Percentiles rank a stretch among this genome's conserved stretches.
These are phyloP conservation scores for Platorchestia sp. DNA, from an alignment of 1,140 invertebrate genomes.

Conservation along the genomic window DNA sequence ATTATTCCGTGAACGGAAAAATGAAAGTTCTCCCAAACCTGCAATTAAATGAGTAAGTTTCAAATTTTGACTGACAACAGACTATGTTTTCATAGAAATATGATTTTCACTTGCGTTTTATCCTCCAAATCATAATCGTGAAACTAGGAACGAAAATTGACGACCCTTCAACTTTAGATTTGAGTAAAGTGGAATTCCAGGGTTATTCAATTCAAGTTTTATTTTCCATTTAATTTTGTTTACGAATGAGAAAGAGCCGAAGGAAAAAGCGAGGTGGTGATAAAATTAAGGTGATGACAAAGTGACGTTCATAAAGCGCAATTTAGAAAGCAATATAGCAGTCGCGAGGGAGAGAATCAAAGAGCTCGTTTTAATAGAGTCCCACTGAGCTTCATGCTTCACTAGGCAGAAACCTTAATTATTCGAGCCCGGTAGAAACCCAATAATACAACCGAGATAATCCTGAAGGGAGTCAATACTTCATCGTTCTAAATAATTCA, in stretches of 20 bases:
- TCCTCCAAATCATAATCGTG: no score
- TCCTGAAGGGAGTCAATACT: background rate
- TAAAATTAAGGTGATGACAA: background rate
- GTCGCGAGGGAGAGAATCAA: background rate
- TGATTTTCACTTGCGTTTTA: no score
- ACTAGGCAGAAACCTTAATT: background rate
- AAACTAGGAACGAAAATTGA: no score
- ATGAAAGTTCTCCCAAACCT: no score
- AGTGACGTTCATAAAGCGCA: background rate
- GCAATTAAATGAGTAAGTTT: no score
- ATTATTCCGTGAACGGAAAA: no score
- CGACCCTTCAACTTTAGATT: no score
- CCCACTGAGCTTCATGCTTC: background rate
- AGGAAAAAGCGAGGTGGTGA: background rate
- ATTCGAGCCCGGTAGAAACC: background rate
- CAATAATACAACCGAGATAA: background rate
- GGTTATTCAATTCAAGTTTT: no score
- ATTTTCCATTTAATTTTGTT: background rate
- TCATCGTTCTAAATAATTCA: background rate
- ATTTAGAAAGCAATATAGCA: constrained; percentile 1
- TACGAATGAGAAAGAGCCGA: background rate
- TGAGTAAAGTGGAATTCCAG: no score
- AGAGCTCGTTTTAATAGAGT: background rate
- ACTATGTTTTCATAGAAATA: no score
- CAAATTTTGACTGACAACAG: no score